phyloP scores from a whole-genome alignment of 30 jellyfish, hydroid and myxozoan species.

The Pseudorhiza aurosa region DNA sequence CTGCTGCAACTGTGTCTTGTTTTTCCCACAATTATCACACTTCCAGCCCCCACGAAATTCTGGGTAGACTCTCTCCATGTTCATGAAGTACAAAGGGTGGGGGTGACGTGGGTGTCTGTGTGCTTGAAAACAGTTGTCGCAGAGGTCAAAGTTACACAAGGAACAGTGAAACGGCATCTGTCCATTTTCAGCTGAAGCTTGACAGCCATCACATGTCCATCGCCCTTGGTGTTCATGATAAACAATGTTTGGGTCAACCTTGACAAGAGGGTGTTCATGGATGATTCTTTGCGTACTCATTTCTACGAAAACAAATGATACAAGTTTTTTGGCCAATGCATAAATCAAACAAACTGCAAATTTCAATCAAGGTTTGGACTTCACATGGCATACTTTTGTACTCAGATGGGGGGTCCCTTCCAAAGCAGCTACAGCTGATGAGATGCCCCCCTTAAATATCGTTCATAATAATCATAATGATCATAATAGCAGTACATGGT shows the following conservation, averaged over 20 bases:
- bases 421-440: too few relatives aligned
- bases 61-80: constrained; percentile 81
- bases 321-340: too few relatives aligned
- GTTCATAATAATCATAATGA: too few relatives aligned
- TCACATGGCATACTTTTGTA: too few relatives aligned
- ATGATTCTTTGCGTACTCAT: constrained; percentile 43
- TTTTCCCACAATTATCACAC: constrained; percentile 89
- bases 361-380: too few relatives aligned
- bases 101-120: constrained; percentile 77
- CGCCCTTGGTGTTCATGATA: constrained; percentile 74
- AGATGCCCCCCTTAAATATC: too few relatives aligned
- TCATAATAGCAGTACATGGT: too few relatives aligned
- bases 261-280: constrained; percentile 80
- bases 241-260: constrained; percentile 78
- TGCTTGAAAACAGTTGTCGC: constrained; percentile 72
- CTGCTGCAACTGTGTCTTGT: constrained; percentile 40
- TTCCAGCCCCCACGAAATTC: constrained; percentile 85
- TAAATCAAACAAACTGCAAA: too few relatives aligned
- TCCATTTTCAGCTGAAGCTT: constrained; percentile 27
- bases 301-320: neutral
- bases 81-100: constrained; percentile 68
- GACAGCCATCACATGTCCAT: constrained; percentile 95
- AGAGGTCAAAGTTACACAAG: constrained; percentile 69
- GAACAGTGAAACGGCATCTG: constrained; percentile 81
- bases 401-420: too few relatives aligned